These are phyloP conservation scores for Cydia splendana DNA, from an alignment of 1,140 invertebrate species.

Conservation along the genomic window DNA sequence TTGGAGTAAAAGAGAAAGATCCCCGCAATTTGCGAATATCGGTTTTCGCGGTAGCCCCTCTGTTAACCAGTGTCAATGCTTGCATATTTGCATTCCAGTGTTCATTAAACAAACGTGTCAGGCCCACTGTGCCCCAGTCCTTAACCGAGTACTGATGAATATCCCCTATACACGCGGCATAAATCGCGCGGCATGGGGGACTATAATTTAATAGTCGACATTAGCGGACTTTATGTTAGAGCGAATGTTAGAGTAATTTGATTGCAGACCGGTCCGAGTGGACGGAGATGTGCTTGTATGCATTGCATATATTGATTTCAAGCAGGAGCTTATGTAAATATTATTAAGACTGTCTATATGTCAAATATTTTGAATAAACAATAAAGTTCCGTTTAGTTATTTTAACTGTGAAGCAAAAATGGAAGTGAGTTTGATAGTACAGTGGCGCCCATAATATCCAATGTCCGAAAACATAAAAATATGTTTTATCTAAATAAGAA, in stretches of 20 bases:
- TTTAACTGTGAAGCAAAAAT: no score
- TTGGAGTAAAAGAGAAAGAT: no score
- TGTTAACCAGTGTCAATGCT: no score
- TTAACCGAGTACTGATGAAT: conserved; percentile 4
- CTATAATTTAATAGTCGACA: conserved; percentile 25
- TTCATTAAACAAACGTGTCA: neutral
- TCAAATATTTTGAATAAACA: neutral
- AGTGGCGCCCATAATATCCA: no score
- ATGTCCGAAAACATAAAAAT: neutral
- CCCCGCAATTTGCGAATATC: no score
- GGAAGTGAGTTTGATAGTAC: neutral
- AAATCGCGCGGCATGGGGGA: conserved; percentile 26
- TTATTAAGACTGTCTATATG: neutral
- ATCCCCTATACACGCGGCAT: conserved; percentile 13
- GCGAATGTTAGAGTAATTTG: conserved; percentile 18
- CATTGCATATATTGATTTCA: neutral
- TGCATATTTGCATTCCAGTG: no score
- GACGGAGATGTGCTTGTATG: neutral
- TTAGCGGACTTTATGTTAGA: conserved; percentile 25
- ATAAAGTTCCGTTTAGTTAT: no score
- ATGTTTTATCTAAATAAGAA: no score
- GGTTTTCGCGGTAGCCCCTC: no score
- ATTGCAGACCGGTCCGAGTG: conserved; percentile 21
- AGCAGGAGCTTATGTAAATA: neutral
- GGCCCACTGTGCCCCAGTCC: neutral